A percentile compares a stretch with the other conserved stretches of the same genome.
Evolutionary conservation across 2,797 vertebrate species (phyloP).

Genomic region (Phrynocephalus guinanensis): DNA sequence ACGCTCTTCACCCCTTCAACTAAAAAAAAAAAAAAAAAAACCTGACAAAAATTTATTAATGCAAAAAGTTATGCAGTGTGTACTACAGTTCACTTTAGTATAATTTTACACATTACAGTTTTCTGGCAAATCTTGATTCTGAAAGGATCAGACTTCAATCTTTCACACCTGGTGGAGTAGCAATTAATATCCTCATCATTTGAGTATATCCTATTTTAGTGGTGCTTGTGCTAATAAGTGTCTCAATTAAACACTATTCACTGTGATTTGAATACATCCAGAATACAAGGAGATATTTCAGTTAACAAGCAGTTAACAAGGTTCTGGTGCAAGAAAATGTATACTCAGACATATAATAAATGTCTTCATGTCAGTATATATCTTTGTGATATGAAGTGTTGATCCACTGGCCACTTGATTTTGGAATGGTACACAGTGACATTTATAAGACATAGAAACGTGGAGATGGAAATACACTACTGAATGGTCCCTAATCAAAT

Average conservation of each 20-base stretch:
- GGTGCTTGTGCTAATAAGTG: background rate
- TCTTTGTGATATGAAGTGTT: conserved; percentile 7
- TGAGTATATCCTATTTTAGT: conserved; percentile 38
- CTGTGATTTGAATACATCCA: conserved; percentile 30
- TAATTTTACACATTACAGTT: background rate
- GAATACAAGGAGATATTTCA: conserved; percentile 14
- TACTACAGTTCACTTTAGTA: background rate
- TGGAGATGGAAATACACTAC: background rate
- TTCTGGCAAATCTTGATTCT: background rate
- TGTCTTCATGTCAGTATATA: background rate
- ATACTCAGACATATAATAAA: background rate
- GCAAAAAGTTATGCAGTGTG: background rate
- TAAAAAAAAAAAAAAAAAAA: background rate
- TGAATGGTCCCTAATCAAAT: background rate
- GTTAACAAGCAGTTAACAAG: conserved; percentile 4
- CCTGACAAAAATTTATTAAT: background rate
- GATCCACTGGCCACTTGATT: conserved; percentile 22
- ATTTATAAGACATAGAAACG: background rate
- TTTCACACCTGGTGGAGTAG: conserved; percentile 18
- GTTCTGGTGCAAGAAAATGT: conserved; percentile 26
- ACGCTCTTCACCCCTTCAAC: background rate
- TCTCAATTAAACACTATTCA: conserved; percentile 39
- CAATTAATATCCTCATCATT: background rate
- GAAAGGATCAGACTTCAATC: background rate
- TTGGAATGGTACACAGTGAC: conserved; percentile 16